Evolutionary conservation across 1,140 invertebrate species (phyloP).

Genomic region (Notospermus geniculatus): DNA sequence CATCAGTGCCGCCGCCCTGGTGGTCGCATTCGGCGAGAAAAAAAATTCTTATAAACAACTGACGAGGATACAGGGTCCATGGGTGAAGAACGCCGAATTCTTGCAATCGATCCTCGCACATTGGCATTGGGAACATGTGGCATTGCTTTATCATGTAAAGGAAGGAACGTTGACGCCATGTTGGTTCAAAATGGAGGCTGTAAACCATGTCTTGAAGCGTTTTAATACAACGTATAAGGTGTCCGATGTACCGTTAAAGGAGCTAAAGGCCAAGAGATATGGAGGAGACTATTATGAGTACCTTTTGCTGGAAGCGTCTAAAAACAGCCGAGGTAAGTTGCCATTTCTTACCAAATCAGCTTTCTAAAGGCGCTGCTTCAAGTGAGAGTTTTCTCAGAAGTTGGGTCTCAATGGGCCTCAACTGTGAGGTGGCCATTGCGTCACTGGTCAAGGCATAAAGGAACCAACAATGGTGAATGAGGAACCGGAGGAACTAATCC

Average conservation of each 20-base stretch:
- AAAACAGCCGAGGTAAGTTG: constrained; percentile 28
- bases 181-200: constrained; percentile 23
- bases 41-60: constrained; percentile 33
- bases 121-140: background rate
- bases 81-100: background rate
- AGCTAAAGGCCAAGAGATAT: too few species aligned
- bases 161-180: constrained; percentile 10
- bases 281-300: constrained; percentile 10
- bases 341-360: too few species aligned
- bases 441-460: too few species aligned
- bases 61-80: constrained; percentile 32
- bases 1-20: constrained; percentile 79
- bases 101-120: background rate
- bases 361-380: too few species aligned
- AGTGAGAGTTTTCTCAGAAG: too few species aligned
- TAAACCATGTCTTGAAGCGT: too few species aligned
- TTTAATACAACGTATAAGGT: background rate
- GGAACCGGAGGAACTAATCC: too few species aligned
- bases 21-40: constrained; percentile 67
- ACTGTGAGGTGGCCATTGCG: too few species aligned
- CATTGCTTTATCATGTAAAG: background rate
- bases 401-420: too few species aligned
- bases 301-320: constrained; percentile 15
- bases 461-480: too few species aligned
- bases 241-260: too few species aligned